Conservation (phyloP, 2,797 vertebrate genomes). For the Neosalanx taihuensis region DNA sequence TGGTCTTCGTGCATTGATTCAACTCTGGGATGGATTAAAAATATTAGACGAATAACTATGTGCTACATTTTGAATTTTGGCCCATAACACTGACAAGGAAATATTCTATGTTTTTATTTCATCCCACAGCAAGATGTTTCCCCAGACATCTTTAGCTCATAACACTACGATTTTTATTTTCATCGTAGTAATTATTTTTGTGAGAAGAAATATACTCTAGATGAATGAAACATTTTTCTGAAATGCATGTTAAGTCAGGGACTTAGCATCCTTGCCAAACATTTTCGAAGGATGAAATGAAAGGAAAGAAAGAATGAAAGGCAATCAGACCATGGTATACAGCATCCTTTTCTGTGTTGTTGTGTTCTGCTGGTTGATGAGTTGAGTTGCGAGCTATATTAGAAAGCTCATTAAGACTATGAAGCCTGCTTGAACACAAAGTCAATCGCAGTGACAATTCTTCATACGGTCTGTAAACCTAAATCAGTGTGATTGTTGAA, state of each 20-base stretch:
- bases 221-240: neutral
- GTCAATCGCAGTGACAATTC: neutral
- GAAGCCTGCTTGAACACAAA: constrained; percentile 12
- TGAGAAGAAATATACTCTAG: too few species aligned
- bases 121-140: constrained; percentile 10
- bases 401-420: constrained; percentile 21
- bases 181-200: neutral
- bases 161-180: neutral
- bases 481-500: constrained; percentile 27
- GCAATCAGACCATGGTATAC: neutral
- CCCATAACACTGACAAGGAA: constrained; percentile 28
- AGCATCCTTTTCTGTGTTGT: neutral
- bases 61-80: constrained; percentile 50
- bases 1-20: constrained; percentile 5
- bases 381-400: neutral
- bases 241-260: too few species aligned
- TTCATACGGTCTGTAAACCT: constrained; percentile 7
- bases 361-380: constrained; percentile 3
- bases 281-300: too few species aligned
- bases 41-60: constrained; percentile 54
- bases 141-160: neutral
- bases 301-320: too few species aligned
- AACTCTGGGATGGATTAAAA: constrained; percentile 70
- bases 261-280: too few species aligned
- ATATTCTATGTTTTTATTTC: constrained; percentile 29